Evolutionary conservation across 2,888 invertebrate genomes (phyloP).

Genomic region (Synergus itoensis): DNA sequence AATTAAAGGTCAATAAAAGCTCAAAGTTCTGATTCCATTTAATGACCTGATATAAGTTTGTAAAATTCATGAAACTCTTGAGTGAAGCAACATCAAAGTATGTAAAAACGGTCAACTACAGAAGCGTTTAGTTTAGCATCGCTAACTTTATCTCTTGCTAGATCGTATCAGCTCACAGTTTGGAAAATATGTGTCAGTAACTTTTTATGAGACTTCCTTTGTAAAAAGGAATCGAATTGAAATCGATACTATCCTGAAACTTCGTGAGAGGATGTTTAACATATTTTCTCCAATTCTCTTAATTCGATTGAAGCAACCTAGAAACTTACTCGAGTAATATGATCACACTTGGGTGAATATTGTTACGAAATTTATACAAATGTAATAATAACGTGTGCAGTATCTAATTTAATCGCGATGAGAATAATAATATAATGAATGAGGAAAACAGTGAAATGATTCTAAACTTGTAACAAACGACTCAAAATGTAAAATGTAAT

Average conservation of each 20-base stretch:
- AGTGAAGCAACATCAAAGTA: slow-evolving; percentile 13
- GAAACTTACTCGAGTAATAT: background rate
- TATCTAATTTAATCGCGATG: background rate
- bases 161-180: background rate
- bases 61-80: background rate
- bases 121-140: background rate
- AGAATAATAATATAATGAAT: background rate
- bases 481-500: too few relatives aligned
- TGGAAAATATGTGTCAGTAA: slow-evolving; percentile 30
- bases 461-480: background rate
- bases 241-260: slow-evolving; percentile 6
- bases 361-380: slow-evolving; percentile 5
- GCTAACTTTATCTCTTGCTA: background rate
- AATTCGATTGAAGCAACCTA: background rate
- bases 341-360: slow-evolving; percentile 4
- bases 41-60: background rate
- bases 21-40: slow-evolving; percentile 10
- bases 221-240: background rate
- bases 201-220: slow-evolving; percentile 1
- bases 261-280: slow-evolving; percentile 6
- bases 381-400: background rate
- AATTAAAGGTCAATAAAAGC: slow-evolving; percentile 31
- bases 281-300: background rate
- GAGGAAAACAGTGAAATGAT: background rate
- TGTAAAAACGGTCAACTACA: background rate